Evolutionary conservation across 2,888 invertebrate species (phyloP), one percentile per base, ranked within the genome.

Genomic region (Zele albiditarsus): DNA sequence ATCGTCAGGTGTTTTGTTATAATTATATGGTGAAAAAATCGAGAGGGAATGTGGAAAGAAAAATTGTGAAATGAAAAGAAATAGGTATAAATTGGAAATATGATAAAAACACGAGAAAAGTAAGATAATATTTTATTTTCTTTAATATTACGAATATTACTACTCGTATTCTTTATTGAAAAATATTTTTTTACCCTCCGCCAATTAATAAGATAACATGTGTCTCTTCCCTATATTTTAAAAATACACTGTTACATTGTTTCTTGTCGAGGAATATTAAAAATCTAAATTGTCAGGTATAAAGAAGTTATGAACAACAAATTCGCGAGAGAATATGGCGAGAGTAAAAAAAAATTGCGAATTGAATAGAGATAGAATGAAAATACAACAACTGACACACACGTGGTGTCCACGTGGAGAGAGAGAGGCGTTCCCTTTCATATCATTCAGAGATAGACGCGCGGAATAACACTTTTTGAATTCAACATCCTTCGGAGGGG

Each of bases 361-460:
- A 60, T 63, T 66, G 65, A 72, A 62, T 72, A 42, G 63, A 76
- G 77, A 67, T 53, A 67, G 74, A 78, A 76, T 74, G 74, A 28
- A 53, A 77, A 67, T 73, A 63, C 65, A 60, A 70, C 73, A 71
- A 27, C 75, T 57, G 76, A 77, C 82, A 85, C 86, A 87, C 89
- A 89, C 89, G 89, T 89, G 89, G 86, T 84, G 82, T 82, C 80
- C 83, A 83, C 83, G 81, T 83, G 83, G 81, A 80, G 60, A 58
- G 20, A 23, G 60, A 63, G 88, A 87, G 88, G 89, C 88, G 89
- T 87, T 86, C 88, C 88, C 87, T 88, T 88, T 86, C 88, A 87
- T 88, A 89, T 89, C 89, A 89, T 89, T 89, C 88, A 87, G 88
- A 89, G 89, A 89, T 89, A 89, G 87, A 88, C 87, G 89, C 88